Evolutionary conservation across 2,113 vertebrate species (phyloP).

Genomic region (Ceyx melanurus): DNA sequence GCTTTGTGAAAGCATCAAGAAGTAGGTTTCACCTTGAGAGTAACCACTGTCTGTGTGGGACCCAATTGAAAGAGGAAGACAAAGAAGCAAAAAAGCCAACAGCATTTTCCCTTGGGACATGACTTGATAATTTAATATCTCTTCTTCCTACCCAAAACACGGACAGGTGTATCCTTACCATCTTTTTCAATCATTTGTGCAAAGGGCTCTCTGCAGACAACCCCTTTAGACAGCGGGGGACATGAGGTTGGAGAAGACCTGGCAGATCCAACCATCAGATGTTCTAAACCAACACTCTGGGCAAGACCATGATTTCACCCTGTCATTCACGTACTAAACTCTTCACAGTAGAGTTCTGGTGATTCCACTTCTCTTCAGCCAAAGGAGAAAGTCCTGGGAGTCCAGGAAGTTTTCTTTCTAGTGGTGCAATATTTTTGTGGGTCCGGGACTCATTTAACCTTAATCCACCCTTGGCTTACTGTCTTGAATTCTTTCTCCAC

Average conservation of each 20-base stretch:
- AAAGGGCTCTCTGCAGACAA: background rate
- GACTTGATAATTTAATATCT: background rate
- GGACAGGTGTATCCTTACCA: background rate
- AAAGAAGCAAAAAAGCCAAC: background rate
- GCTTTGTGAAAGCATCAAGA: background rate
- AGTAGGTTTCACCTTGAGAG: background rate
- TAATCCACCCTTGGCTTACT: background rate
- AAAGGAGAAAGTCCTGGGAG: background rate
- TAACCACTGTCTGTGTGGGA: background rate
- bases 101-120: background rate
- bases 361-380: background rate
- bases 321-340: background rate
- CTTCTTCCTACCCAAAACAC: background rate
- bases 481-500: background rate
- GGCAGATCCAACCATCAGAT: background rate
- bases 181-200: background rate
- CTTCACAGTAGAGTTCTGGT: background rate
- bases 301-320: background rate
- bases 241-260: background rate
- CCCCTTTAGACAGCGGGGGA: background rate
- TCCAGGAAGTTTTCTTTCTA: background rate
- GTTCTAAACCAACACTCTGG: background rate
- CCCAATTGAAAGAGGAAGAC: fast-evolving
- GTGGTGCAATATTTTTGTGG: background rate
- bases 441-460: background rate